Percentiles rank a stretch among this genome's conserved stretches.
phyloP scores from a whole-genome alignment of 2,113 vertebrate species.

The Anoura caudifer region DNA sequence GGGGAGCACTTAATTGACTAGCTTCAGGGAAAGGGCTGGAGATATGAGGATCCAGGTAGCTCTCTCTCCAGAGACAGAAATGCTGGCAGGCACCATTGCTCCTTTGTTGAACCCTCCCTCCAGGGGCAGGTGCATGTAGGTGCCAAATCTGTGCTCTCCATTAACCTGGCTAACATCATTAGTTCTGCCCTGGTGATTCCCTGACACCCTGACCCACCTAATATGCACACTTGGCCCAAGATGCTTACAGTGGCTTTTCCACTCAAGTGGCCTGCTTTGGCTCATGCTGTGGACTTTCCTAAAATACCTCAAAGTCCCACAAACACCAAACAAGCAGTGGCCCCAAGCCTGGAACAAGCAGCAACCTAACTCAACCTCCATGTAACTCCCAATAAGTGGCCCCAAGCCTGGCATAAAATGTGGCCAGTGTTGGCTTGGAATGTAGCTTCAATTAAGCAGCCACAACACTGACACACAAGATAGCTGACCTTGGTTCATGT shows the following conservation, averaged over 20 bases:
- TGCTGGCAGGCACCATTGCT: background rate
- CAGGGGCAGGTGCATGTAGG: background rate
- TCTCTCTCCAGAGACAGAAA: background rate
- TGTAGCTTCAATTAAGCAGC: background rate
- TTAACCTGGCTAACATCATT: no score
- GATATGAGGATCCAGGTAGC: background rate
- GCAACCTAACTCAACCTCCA: background rate
- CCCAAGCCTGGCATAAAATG: background rate
- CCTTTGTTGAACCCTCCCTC: background rate
- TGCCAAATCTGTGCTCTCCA: no score
- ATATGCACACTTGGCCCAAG: background rate
- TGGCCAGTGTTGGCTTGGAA: background rate
- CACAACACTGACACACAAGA: background rate
- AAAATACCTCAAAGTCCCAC: background rate
- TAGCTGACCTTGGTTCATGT: background rate
- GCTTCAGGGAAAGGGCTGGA: background rate
- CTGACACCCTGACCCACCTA: background rate
- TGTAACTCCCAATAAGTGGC: background rate
- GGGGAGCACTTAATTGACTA: background rate
- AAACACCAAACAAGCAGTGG: background rate
- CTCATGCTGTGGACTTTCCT: background rate
- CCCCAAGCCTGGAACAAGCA: background rate
- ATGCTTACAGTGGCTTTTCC: background rate
- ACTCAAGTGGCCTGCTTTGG: background rate
- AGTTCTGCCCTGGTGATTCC: background rate